Percentiles rank a stretch among this genome's conserved stretches.
phyloP scores from a whole-genome alignment of 1,140 invertebrate species.

The Heliconius melpomene region DNA sequence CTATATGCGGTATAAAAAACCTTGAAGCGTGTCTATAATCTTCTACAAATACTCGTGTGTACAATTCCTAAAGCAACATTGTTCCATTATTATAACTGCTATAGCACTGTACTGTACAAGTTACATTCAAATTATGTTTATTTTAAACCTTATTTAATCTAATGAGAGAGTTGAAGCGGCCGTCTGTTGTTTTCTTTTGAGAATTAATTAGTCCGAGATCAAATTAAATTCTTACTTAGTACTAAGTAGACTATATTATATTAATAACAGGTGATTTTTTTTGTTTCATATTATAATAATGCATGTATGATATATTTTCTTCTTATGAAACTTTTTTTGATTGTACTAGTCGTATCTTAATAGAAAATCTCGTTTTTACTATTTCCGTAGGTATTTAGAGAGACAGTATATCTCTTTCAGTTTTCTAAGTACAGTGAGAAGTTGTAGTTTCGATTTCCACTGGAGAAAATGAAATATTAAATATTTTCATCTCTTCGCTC shows the following conservation, averaged over 20 bases:
- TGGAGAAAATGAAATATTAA: no score
- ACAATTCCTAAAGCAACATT: slow-evolving; percentile 12
- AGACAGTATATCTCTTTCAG: no score
- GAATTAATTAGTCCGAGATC: background rate
- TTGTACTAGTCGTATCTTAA: no score
- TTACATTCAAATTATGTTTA: slow-evolving; percentile 17
- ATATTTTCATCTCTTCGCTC: no score
- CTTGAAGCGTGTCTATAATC: background rate
- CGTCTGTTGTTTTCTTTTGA: slow-evolving; percentile 12
- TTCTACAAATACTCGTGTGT: background rate
- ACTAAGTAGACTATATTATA: background rate
- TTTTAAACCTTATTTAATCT: slow-evolving; percentile 23
- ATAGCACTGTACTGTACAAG: slow-evolving; percentile 17
- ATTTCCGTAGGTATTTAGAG: no score
- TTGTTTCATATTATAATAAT: no score
- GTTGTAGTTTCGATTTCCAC: no score
- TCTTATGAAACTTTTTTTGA: no score
- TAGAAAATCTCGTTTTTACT: no score
- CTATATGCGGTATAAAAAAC: no score
- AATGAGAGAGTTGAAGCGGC: slow-evolving; percentile 1
- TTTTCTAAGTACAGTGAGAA: no score
- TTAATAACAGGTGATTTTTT: background rate
- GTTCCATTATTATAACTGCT: slow-evolving; percentile 28
- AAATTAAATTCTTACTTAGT: background rate
- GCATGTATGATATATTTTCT: no score